Evolutionary conservation across 1,140 invertebrate genomes (phyloP).

Genomic region (Nasonia vitripennis): DNA sequence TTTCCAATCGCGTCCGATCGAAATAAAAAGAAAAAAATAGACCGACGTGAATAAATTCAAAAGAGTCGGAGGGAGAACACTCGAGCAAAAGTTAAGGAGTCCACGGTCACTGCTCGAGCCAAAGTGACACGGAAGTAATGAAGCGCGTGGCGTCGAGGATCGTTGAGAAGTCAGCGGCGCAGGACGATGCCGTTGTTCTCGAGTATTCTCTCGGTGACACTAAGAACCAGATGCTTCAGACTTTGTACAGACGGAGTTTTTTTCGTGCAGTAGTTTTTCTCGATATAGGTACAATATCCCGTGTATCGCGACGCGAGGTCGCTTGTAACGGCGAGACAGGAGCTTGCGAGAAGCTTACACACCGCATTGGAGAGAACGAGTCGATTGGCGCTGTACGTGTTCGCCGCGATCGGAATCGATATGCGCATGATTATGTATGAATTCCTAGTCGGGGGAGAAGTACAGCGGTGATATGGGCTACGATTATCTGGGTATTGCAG

Average conservation of each 20-base stretch:
- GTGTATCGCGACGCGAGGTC: not conserved
- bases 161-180: not conserved
- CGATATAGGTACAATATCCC: not conserved
- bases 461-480: not conserved
- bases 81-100: not conserved
- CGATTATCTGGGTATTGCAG: no score
- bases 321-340: no score
- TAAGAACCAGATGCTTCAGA: not conserved
- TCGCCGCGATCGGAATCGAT: not conserved
- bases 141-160: not conserved
- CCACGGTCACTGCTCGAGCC: not conserved
- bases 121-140: not conserved
- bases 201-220: not conserved
- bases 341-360: no score
- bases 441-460: not conserved
- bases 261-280: no score
- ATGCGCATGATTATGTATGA: not conserved
- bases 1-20: not conserved
- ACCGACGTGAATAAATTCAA: not conserved
- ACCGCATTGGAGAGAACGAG: not conserved
- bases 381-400: not conserved
- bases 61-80: not conserved
- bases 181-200: not conserved
- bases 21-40: not conserved
- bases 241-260: not conserved